These are phyloP conservation scores for Ptychochromis oligacanthus DNA, from an alignment of 2,113 vertebrate species.

Conservation along the genomic window DNA sequence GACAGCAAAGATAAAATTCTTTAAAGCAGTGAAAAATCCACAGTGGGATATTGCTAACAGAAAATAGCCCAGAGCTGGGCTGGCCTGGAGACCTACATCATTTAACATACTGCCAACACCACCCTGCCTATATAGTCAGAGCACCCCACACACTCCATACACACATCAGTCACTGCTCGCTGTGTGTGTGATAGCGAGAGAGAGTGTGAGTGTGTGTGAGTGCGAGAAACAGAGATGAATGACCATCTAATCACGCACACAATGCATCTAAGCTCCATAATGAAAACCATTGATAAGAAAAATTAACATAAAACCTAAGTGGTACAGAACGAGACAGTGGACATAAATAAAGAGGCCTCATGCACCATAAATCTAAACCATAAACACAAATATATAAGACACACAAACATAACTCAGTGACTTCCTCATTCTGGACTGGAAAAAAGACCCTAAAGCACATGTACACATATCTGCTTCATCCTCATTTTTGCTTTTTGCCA, in stretches of 20 bases:
- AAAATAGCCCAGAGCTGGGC: constrained; percentile 23
- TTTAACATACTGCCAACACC: constrained; percentile 70
- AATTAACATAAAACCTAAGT: constrained; percentile 75
- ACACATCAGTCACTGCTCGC: constrained; percentile 63
- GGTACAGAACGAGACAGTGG: constrained; percentile 62
- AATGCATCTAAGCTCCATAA: constrained; percentile 67
- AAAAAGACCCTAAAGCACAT: constrained; percentile 68
- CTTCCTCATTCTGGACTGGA: constrained; percentile 41
- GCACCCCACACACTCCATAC: constrained; percentile 44
- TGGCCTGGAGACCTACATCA: constrained; percentile 57
- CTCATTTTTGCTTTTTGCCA: constrained; percentile 66
- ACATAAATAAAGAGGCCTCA: constrained; percentile 61
- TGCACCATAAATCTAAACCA: constrained; percentile 54
- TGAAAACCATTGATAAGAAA: constrained; percentile 70
- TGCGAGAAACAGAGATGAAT: constrained; percentile 60
- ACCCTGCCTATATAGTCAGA: constrained; percentile 47
- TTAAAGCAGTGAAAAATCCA: constrained; percentile 18
- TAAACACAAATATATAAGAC: constrained; percentile 65
- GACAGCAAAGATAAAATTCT: constrained; percentile 18
- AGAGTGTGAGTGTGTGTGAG: constrained; percentile 12
- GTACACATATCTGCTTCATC: constrained; percentile 73
- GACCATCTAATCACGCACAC: constrained; percentile 70
- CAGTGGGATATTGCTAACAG: constrained; percentile 20
- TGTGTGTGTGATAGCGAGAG: not conserved
- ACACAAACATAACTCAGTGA: constrained; percentile 42